Conservation (phyloP, 1,140 invertebrate genomes). For the Nebria ingens region DNA sequence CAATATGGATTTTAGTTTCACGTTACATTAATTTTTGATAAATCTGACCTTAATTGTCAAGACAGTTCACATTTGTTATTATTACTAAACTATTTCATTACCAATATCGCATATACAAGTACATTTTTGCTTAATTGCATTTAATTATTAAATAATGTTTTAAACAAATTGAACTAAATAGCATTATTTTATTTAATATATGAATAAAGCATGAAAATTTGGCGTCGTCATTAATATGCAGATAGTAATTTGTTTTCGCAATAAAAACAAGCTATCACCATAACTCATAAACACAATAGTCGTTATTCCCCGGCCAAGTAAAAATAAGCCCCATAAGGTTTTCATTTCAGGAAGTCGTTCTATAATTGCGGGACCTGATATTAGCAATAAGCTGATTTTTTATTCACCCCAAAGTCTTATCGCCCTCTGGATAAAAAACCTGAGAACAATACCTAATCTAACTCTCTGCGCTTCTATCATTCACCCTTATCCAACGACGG, state of each 20-base stretch:
- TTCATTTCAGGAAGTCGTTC: constrained; percentile 8
- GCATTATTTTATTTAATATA: no score
- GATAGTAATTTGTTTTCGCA: background rate
- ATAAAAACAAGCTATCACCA: background rate
- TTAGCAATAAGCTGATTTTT: constrained; percentile 38
- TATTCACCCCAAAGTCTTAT: constrained; percentile 34
- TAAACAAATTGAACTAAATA: no score
- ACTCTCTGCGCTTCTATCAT: constrained; percentile 5
- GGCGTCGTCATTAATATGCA: background rate
- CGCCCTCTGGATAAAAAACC: constrained; percentile 25
- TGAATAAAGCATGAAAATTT: no score
- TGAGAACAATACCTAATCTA: constrained; percentile 31
- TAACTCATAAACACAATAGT: constrained; percentile 4
- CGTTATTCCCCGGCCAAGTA: background rate
- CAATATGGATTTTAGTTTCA: no score
- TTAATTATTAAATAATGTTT: no score
- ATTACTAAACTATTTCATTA: no score
- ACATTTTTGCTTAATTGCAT: no score
- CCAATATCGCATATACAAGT: no score
- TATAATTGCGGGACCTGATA: constrained; percentile 33
- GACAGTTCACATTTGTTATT: no score
- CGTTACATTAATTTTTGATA: no score
- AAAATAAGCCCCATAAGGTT: background rate
- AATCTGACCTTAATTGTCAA: no score
- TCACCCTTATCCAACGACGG: background rate